A percentile compares a stretch with the other conserved stretches of the same genome.
phyloP scores from a whole-genome alignment of 2,113 vertebrate species.

The Aramus guarauna region DNA sequence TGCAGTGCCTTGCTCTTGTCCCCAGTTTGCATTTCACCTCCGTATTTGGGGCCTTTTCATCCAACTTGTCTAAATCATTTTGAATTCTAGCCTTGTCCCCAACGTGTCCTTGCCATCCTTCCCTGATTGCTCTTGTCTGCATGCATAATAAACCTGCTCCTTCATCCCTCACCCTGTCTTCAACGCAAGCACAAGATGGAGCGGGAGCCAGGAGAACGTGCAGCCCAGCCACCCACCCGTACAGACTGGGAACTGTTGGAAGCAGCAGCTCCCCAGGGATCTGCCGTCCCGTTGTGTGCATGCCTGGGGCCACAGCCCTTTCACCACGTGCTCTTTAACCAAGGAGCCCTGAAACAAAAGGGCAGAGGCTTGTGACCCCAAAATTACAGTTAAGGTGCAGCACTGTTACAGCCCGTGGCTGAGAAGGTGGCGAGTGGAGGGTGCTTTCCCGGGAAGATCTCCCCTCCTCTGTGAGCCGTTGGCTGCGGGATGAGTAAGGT shows the following conservation, averaged over 20 bases:
- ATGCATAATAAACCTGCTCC: constrained; percentile 10
- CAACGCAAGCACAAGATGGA: neutral
- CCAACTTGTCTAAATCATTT: neutral
- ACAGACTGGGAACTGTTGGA: neutral
- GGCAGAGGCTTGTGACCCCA: neutral
- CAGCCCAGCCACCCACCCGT: neutral
- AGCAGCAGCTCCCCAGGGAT: neutral
- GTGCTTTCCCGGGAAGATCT: neutral
- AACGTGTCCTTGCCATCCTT: constrained; percentile 25
- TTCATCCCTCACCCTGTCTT: neutral
- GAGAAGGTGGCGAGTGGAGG: neutral
- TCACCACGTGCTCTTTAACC: neutral
- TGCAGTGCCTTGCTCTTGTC: neutral
- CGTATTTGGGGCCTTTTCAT: neutral
- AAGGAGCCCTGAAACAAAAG: neutral
- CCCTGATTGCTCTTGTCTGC: constrained; percentile 14
- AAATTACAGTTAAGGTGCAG: neutral
- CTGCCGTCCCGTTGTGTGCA: neutral
- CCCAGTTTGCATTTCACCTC: neutral
- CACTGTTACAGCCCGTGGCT: neutral
- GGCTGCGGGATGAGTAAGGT: neutral
- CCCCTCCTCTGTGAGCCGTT: neutral
- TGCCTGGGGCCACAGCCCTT: neutral
- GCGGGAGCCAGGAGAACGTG: neutral
- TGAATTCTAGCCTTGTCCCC: constrained; percentile 30